Evolutionary conservation across 2,888 invertebrate genomes (phyloP), one percentile per base, ranked within the genome.

Genomic region (Therioaphis trifolii): DNA sequence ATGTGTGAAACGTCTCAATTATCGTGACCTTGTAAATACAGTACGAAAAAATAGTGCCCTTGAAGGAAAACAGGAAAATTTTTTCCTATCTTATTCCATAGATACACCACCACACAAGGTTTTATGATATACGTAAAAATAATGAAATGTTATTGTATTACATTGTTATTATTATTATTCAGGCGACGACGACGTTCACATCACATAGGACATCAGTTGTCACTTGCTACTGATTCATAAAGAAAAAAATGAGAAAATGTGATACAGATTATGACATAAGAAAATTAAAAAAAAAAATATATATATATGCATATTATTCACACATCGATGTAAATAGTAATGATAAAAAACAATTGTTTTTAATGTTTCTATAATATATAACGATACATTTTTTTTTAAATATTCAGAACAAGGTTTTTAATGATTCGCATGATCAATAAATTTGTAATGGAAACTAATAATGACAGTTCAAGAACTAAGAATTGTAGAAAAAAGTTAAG

Each of bases 1-100:
- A 82, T 58, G 71, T 63, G 35, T 49, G 80, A 63, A 82, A 82
- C 80, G 49, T 72, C 72, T 82, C 80, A 74, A 82, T 82, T 82
- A 82, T 82, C 24, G 21, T 49, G 80, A 63, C 80, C 80, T 82
- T 82, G 71, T 27, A 58, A 27, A 18, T 27, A 27, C 15, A 29
- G 14, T 49, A 52, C 24, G 66, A 29, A 68, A 78, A 58, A 80
- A 71, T 7, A 74, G 27, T 35, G 80, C 80, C 80, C 80, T 82
- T 82, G 80, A 74, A 21, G 24, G n/a, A 82, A 72, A 63, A 82
- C 80, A 82, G 71, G 80, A 72, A 80, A 61, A 82, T 49, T 49
- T 72, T 72, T 72, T 72, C 49, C 27, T 9, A 29, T 72, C 24
- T 40, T 21, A 40, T 52, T n/a, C n/a, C n/a, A n/a, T n/a, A 18